Evolutionary conservation across 2,113 vertebrate genomes (phyloP), one percentile per base, ranked within the genome.

Genomic region (Neoarius graeffei): DNA sequence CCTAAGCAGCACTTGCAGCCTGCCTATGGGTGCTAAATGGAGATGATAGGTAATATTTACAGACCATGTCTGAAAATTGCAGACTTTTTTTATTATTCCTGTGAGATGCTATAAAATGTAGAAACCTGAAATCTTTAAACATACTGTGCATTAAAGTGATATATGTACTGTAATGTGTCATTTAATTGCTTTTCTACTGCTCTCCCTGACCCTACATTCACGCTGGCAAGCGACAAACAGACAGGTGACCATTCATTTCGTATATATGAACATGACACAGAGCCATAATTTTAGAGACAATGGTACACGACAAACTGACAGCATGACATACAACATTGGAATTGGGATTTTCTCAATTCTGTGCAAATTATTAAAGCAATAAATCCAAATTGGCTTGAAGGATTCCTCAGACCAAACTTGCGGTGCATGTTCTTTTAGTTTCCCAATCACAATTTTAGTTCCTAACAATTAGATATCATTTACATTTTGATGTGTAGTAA

Each of bases 11-110:
- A 85, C 88, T 89, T n/a, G 35, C 76, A 59, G 80, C 20, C 30
- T 82, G 80, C 86, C 79, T 87, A 42, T 81, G 59, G 74, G 66
- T 79, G 66, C 57, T 84, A 84, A 77, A 76, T 79, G 50, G 52
- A 84, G 23, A 66, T 52, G 57, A 82, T 30, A 50, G 48, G 59
- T 54, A 52, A 84, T 84, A 64, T 83, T 83, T 83, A 52, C 42
- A 76, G 69, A 60, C 35, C 50, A 48, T 17, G 17, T 27, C 56
- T 84, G 59, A 30, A n/a, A 87, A 54, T 62, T 60, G 50, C 62
- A 56, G 66, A 81, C 62, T 54, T 67, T 85, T 23, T 54, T 84
- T 73, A 35, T 30, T 73, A 67, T 11, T 84, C 25, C 23, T 15
- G 14, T 81, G 56, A 42, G 80, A 60, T 60, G 8, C 15, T 50